Conservation (phyloP, 2,888 invertebrate genomes). For the Campopleginae sp. region DNA sequence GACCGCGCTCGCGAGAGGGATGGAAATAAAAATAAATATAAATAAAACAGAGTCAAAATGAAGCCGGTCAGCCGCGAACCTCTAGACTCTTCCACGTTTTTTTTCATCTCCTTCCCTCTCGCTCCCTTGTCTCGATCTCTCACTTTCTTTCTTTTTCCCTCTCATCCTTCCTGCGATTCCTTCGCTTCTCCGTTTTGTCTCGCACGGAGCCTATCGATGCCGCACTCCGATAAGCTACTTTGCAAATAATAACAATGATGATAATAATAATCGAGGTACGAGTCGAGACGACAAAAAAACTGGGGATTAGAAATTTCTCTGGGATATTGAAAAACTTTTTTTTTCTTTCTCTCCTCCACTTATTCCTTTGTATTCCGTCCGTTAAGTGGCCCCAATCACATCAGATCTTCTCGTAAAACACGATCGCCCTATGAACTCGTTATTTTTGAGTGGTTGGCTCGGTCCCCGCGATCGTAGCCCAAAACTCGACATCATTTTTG, state of each 20-base stretch:
- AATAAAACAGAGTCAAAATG: constrained; percentile 31
- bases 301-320: neutral
- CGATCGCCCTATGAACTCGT: neutral
- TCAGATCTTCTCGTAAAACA: neutral
- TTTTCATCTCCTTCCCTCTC: neutral
- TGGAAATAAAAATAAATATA: constrained; percentile 14
- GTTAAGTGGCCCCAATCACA: neutral
- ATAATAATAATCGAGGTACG: neutral
- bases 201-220: constrained; percentile 40
- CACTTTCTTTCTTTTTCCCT: neutral
- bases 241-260: neutral
- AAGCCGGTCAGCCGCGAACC: constrained; percentile 2
- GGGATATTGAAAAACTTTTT: neutral
- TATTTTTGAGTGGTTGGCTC: neutral
- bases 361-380: neutral
- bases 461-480: no score
- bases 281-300: neutral
- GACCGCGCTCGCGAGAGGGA: neutral
- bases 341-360: neutral
- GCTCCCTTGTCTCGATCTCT: neutral
- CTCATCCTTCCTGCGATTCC: constrained; percentile 5
- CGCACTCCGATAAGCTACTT: constrained; percentile 45
- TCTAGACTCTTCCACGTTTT: constrained; percentile 4
- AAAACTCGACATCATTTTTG: no score
- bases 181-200: constrained; percentile 30